Evolutionary conservation across 2,113 vertebrate genomes (phyloP).

Genomic region (Origma solitaria): DNA sequence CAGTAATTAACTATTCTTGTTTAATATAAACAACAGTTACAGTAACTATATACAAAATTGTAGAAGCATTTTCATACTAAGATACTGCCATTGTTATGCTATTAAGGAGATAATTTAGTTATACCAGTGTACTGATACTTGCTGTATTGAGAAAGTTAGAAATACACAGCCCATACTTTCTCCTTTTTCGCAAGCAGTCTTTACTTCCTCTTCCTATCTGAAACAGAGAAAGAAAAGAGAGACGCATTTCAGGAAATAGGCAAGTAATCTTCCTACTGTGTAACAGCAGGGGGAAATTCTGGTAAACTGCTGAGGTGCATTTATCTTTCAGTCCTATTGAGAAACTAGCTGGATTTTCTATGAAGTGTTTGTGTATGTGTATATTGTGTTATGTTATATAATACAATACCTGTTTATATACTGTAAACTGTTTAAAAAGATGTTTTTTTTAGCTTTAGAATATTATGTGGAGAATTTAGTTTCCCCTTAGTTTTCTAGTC

Average conservation of each 20-base stretch:
- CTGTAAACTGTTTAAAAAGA: not conserved
- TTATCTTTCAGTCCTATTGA: not conserved
- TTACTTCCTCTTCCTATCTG: not conserved
- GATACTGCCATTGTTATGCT: not conserved
- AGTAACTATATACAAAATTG: not conserved
- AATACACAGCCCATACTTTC: not conserved
- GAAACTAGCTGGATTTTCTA: not conserved
- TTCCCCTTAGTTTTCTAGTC: not conserved
- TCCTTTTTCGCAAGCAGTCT: not conserved
- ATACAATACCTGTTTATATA: not conserved
- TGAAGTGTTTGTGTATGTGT: not conserved
- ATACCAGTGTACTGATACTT: not conserved
- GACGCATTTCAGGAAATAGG: not conserved
- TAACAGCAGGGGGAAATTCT: not conserved
- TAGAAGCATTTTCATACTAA: not conserved
- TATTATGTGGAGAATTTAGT: not conserved
- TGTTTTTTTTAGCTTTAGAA: not conserved
- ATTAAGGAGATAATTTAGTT: not conserved
- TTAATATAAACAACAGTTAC: not conserved
- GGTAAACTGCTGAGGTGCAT: not conserved
- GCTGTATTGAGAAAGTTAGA: not conserved
- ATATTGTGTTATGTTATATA: not conserved
- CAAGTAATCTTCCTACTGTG: not conserved
- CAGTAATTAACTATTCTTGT: not conserved
- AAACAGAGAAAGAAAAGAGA: not conserved